These are phyloP conservation scores for Zaprionus gabonicus DNA, from an alignment of 1,140 invertebrate genomes.

Conservation along the genomic window DNA sequence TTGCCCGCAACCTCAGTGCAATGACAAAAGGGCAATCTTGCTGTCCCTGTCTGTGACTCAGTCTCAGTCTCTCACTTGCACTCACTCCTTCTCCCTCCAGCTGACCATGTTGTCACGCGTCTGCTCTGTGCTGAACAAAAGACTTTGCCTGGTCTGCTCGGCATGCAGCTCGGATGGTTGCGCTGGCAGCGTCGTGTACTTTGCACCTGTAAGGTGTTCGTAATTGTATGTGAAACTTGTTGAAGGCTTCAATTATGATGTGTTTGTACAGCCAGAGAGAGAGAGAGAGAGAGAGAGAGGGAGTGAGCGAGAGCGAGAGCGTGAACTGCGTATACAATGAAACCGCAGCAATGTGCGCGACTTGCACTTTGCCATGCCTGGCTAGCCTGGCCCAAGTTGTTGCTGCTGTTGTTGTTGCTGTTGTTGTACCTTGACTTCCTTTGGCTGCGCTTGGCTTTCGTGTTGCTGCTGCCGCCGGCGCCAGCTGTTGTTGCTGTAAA, in stretches of 20 bases:
- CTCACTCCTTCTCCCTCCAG: not conserved
- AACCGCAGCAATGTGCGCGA: slow-evolving; percentile 57
- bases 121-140: slow-evolving; percentile 13
- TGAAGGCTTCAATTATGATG: slow-evolving; percentile 81
- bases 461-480: slow-evolving; percentile 24
- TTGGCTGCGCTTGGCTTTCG: slow-evolving; percentile 54
- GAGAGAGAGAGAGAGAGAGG: not conserved
- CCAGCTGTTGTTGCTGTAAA: slow-evolving; percentile 66
- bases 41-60: not conserved
- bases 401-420: slow-evolving; percentile 15
- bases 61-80: not conserved
- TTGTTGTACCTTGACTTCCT: slow-evolving; percentile 36
- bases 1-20: slow-evolving; percentile 24
- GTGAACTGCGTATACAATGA: slow-evolving; percentile 25
- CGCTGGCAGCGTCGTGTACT: slow-evolving; percentile 18
- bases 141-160: not conserved
- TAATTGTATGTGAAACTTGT: slow-evolving; percentile 82
- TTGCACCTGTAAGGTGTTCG: slow-evolving; percentile 68
- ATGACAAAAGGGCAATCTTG: slow-evolving; percentile 13
- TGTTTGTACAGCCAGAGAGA: slow-evolving; percentile 47
- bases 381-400: slow-evolving; percentile 29
- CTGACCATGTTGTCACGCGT: slow-evolving; percentile 18
- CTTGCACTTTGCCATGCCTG: slow-evolving; percentile 64
- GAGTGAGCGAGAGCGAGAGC: not conserved
- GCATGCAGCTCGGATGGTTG: not conserved